Evolutionary conservation across 2,888 invertebrate genomes (phyloP), one percentile per base, ranked within the genome.

Genomic region (Meloe dianella): DNA sequence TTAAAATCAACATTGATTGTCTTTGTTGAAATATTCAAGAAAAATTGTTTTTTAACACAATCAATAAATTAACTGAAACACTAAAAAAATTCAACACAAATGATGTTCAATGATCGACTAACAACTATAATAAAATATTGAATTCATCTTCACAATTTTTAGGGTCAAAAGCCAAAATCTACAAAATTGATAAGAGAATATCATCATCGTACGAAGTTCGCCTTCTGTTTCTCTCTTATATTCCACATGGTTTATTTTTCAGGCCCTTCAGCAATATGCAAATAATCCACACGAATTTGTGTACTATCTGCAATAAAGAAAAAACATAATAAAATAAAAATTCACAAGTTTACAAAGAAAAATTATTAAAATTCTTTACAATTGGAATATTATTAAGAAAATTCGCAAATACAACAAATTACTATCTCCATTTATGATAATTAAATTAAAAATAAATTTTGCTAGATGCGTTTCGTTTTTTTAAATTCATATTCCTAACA

Each of bases 91-190:
- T 6, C 4, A n/a, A n/a, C n/a, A 54, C 12, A 54, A 24, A 54
- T 22, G 22, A 27, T 27, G 14, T 27, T 27, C 54, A 12, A 14
- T 27, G 14, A 27, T 38, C 38, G n/a, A 61, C 62, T 57, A 47
- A 20, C 54, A 56, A 68, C 67, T 67, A n/a, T n/a, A 65, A 67
- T 64, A 61, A 66, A 38, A 62, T 68, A 65, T 64, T 69, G 69
- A 69, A 69, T 60, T 67, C 63, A 68, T 69, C 67, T 67, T 66
- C 65, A 72, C 71, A 70, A 72, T 74, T 74, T 71, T 75, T 78
- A 75, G 77, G 78, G 77, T 77, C 76, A 74, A 63, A 69, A 70
- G 72, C 71, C 73, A 68, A 74, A 73, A 73, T 66, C 72, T 71
- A 69, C 71, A 71, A 63, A 51, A 71, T 38, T 66, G 78, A 78